phyloP scores from a whole-genome alignment of 2,888 invertebrate species.

The Cheilosia vulpina region DNA sequence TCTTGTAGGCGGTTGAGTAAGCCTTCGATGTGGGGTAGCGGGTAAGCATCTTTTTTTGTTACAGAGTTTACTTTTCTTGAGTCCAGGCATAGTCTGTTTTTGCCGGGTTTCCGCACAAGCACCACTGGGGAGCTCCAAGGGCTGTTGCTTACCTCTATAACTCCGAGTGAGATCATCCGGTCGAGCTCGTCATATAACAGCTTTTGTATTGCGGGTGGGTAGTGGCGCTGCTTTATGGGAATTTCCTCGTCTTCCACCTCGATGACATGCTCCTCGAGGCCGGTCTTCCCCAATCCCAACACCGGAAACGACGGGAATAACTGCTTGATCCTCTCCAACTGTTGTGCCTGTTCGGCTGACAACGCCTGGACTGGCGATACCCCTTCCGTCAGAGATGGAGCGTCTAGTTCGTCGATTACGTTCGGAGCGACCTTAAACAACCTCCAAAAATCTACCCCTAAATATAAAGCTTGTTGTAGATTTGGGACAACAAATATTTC shows the following conservation, averaged over 20 bases:
- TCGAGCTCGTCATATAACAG: conserved; percentile 30
- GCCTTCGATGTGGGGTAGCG: not conserved
- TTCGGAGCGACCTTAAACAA: not conserved
- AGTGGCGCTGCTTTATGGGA: conserved; percentile 17
- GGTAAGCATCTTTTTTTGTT: conserved; percentile 6
- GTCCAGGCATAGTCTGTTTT: conserved; percentile 13
- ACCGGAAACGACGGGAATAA: no score
- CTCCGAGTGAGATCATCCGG: conserved; percentile 3
- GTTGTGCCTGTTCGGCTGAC: no score
- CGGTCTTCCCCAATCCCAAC: conserved; percentile 2
- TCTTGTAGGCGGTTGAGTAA: not conserved
- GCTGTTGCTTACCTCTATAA: no score
- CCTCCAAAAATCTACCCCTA: conserved; percentile 1
- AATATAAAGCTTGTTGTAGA: not conserved
- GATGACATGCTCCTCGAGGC: conserved; percentile 9
- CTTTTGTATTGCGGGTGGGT: conserved; percentile 32
- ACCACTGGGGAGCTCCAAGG: not conserved
- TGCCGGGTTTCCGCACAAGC: conserved; percentile 6
- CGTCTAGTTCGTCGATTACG: not conserved
- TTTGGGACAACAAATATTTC: not conserved
- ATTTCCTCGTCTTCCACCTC: conserved; percentile 20
- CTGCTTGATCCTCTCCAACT: no score
- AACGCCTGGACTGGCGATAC: not conserved
- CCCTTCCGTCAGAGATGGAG: not conserved
- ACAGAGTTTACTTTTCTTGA: not conserved